Evolutionary conservation across 1,140 invertebrate genomes (phyloP).

Genomic region (Centruroides sculpturatus): DNA sequence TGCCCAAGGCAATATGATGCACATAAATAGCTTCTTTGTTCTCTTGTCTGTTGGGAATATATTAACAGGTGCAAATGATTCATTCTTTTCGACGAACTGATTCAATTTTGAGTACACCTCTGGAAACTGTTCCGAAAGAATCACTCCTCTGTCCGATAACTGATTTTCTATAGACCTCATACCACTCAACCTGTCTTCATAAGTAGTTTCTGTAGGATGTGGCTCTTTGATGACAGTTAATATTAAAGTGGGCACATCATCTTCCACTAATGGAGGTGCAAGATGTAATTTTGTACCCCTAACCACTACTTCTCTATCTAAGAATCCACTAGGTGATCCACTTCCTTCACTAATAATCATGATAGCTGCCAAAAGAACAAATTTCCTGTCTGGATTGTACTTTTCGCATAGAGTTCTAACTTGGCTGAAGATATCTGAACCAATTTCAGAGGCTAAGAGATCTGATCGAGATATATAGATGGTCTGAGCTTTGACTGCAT

Average conservation of each 20-base stretch:
- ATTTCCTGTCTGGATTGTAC: slow-evolving; percentile 75
- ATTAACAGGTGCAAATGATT: slow-evolving; percentile 72
- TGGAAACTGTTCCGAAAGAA: slow-evolving; percentile 55
- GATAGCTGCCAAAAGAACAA: slow-evolving; percentile 76
- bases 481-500: slow-evolving; percentile 7
- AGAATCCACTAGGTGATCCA: slow-evolving; percentile 48
- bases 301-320: slow-evolving; percentile 69
- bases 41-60: slow-evolving; percentile 64
- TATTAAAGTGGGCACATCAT: slow-evolving; percentile 15
- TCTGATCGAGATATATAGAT: slow-evolving; percentile 61
- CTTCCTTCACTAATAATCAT: slow-evolving; percentile 73
- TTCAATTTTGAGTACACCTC: slow-evolving; percentile 65
- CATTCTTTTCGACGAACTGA: slow-evolving; percentile 61
- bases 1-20: slow-evolving; percentile 77
- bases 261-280: slow-evolving; percentile 20
- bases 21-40: slow-evolving; percentile 73
- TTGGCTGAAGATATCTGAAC: slow-evolving; percentile 68
- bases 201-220: slow-evolving; percentile 31
- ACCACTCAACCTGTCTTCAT: slow-evolving; percentile 51
- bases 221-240: slow-evolving; percentile 10
- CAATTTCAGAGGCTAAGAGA: slow-evolving; percentile 69
- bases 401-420: slow-evolving; percentile 68
- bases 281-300: slow-evolving; percentile 62
- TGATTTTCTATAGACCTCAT: slow-evolving; percentile 63
- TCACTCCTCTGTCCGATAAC: slow-evolving; percentile 57